A percentile compares a stretch with the other conserved stretches of the same genome.
Conservation (phyloP, 2,888 invertebrate species). For the Agonopterix alstromeriana region DNA sequence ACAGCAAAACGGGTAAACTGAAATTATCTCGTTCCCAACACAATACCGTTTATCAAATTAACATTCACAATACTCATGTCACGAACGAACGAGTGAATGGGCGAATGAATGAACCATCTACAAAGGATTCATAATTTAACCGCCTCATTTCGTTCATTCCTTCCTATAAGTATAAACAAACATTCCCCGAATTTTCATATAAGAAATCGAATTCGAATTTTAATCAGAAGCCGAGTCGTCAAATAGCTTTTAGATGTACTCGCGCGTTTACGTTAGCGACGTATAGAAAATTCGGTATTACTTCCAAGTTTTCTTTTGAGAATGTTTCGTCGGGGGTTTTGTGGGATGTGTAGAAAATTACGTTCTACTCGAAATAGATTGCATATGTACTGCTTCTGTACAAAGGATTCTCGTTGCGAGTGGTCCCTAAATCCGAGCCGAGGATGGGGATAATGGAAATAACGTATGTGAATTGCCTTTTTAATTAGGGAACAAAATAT, state of each 20-base stretch:
- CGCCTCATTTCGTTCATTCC: slow-evolving; percentile 9
- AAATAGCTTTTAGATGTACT: slow-evolving; percentile 29
- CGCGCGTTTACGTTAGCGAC: slow-evolving; percentile 26
- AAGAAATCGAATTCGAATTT: slow-evolving; percentile 45
- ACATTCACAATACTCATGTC: slow-evolving; percentile 17
- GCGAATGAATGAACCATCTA: too few species aligned
- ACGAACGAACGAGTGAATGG: too few species aligned
- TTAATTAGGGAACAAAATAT: not conserved
- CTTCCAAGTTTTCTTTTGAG: not conserved
- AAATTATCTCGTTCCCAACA: slow-evolving; percentile 41
- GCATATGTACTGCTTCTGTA: not conserved
- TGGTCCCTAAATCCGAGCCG: not conserved
- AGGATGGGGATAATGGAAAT: not conserved
- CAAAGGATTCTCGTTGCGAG: not conserved
- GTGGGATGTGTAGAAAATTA: not conserved
- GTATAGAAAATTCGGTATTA: slow-evolving; percentile 1
- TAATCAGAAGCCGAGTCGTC: slow-evolving; percentile 46
- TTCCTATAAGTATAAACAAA: slow-evolving; percentile 13
- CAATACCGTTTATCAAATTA: slow-evolving; percentile 38
- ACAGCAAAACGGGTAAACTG: slow-evolving; percentile 19
- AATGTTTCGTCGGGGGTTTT: too few species aligned
- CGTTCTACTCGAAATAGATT: not conserved
- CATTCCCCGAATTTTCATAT: slow-evolving; percentile 26
- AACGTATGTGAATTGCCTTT: not conserved
- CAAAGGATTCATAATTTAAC: not conserved